A percentile compares a stretch with the other conserved stretches of the same genome.
Evolutionary conservation across 2,113 vertebrate species (phyloP).

Genomic region (Excalfactoria chinensis): DNA sequence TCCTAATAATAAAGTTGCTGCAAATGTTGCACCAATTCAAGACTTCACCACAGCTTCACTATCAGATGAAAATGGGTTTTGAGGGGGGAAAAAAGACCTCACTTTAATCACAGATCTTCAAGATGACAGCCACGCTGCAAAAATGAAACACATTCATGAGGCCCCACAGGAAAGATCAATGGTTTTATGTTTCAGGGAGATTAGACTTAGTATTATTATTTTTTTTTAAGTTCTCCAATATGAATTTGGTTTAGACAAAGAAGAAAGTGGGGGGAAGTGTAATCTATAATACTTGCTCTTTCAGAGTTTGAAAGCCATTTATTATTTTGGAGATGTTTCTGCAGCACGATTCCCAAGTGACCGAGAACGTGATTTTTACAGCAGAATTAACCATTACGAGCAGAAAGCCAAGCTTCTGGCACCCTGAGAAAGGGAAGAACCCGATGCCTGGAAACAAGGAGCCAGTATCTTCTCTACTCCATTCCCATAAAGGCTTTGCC

Average conservation of each 20-base stretch:
- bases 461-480: neutral
- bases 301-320: conserved; percentile 20
- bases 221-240: conserved; percentile 54
- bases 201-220: conserved; percentile 20
- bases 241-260: conserved; percentile 58
- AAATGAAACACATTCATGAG: conserved; percentile 63
- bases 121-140: conserved; percentile 43
- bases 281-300: conserved; percentile 55
- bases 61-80: conserved; percentile 22
- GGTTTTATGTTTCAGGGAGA: conserved; percentile 62
- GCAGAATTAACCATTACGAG: conserved; percentile 33
- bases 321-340: conserved; percentile 60
- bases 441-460: neutral
- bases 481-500: neutral
- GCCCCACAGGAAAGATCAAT: conserved; percentile 59
- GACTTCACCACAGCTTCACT: neutral
- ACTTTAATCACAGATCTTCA: conserved; percentile 63
- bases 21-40: neutral
- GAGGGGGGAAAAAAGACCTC: neutral
- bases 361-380: conserved; percentile 11
- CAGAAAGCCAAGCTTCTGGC: neutral
- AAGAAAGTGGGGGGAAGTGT: conserved; percentile 35
- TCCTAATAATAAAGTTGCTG: neutral
- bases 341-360: conserved; percentile 9
- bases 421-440: neutral